Evolutionary conservation across 2,888 invertebrate species (phyloP).

Genomic region (Rhagium mordax): DNA sequence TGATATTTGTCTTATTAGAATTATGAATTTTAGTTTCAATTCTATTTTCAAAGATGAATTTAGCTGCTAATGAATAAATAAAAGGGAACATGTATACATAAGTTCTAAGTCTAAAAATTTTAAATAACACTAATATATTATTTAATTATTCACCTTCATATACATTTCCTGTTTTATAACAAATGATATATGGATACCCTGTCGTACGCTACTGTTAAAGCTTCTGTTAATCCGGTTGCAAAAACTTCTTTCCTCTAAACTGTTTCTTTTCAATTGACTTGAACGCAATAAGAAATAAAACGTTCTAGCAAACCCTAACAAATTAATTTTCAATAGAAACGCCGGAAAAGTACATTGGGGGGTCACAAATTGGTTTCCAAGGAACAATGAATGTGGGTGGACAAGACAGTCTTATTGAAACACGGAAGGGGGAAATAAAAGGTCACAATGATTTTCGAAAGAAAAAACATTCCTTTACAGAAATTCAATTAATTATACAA

Average conservation of each 20-base stretch:
- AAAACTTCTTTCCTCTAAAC: background rate
- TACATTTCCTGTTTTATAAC: too few relatives aligned
- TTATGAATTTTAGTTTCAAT: too few relatives aligned
- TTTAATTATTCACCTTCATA: too few relatives aligned
- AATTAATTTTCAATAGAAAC: conserved; percentile 6
- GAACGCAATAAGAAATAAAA: background rate
- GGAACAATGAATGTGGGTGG: background rate
- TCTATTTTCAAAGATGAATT: too few relatives aligned
- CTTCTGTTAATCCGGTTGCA: background rate
- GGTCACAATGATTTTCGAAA: background rate
- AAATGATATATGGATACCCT: too few relatives aligned
- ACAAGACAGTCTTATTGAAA: background rate
- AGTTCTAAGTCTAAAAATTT: too few relatives aligned
- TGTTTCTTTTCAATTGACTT: background rate
- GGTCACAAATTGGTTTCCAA: background rate
- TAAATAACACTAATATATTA: too few relatives aligned
- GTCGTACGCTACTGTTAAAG: too few relatives aligned
- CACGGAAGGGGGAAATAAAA: conserved; percentile 1
- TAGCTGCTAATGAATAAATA: too few relatives aligned
- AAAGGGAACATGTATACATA: too few relatives aligned
- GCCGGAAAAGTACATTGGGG: conserved; percentile 7
- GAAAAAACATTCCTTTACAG: background rate
- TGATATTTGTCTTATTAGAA: too few relatives aligned
- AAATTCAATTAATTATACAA: background rate
- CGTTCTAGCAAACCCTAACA: background rate